Percentiles rank a stretch among this genome's conserved stretches.
These are phyloP conservation scores for Alethe castanea DNA, from an alignment of 2,113 vertebrate genomes.

Conservation along the genomic window DNA sequence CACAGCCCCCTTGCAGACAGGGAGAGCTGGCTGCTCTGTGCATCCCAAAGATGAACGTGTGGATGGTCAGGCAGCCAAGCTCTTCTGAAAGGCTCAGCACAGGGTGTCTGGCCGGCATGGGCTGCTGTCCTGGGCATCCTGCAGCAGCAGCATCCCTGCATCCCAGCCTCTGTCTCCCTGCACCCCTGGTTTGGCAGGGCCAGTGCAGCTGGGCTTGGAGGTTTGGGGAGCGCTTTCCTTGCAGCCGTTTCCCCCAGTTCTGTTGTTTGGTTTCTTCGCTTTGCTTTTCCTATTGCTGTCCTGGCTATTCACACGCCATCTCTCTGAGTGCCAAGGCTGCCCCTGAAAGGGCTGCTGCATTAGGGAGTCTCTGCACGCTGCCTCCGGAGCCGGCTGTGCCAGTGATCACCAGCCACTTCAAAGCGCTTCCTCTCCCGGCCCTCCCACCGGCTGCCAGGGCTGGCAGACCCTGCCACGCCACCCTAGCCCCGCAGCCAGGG, in stretches of 20 bases:
- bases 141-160: not conserved
- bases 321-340: slow-evolving; percentile 43
- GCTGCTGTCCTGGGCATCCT: not conserved
- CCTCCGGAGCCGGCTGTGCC: slow-evolving; percentile 62
- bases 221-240: slow-evolving; percentile 36
- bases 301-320: slow-evolving; percentile 47
- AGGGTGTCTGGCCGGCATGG: not conserved
- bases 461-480: not conserved
- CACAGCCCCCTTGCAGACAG: not conserved
- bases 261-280: slow-evolving; percentile 54
- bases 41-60: not conserved
- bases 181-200: not conserved
- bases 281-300: slow-evolving; percentile 53
- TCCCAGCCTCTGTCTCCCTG: not conserved
- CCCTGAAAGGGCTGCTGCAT: slow-evolving; percentile 35
- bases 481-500: not conserved
- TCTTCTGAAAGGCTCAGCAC: slow-evolving; percentile 35
- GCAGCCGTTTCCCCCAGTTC: slow-evolving; percentile 20
- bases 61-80: not conserved
- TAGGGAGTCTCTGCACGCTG: slow-evolving; percentile 38
- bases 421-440: slow-evolving; percentile 57
- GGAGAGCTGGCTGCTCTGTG: not conserved
- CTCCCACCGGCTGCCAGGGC: slow-evolving; percentile 6
- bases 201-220: not conserved
- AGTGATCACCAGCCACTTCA: slow-evolving; percentile 52